Base-by-base conservation (phyloP, 2,888 invertebrate species). In the Punctoribates punctum region DNA sequence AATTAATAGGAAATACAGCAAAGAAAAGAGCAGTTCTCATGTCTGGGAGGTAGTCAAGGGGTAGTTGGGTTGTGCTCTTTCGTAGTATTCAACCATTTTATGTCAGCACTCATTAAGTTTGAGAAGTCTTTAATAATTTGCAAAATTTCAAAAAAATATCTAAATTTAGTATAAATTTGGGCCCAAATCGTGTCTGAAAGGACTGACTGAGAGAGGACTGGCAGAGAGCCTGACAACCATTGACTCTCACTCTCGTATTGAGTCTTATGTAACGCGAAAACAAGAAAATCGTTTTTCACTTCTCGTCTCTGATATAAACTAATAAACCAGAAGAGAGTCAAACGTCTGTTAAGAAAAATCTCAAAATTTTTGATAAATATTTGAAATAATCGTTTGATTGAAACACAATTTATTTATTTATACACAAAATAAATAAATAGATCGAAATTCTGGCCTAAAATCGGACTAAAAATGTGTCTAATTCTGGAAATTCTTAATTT, bases 381-480 rank as follows among this genome's bases (percentile, higher is more conserved):
- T 23, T 20, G 25, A 20, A 60, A 60, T 60, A 20, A 23, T 23
- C 23, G 20, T 23, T 20, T 23, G 23, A 27, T 25, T 60, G 25
- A 27, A 23, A 60, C 11, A 9, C 8, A 60, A 60, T 60, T 60
- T 60, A 60, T 60, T 60, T 60, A 27, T 60, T 25, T 60, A 54
- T 25, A 23, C 11, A 60, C 25, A 23, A 27, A 60, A 60, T 60
- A 60, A 60, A 60, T 60, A 60, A 60, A 60, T 60, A 60, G 20
- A 23, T 5, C 6, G 6, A 25, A 5, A 60, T 23, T 25, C 9
- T 20, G 20, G 6, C 3, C 15, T 3, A 6, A 25, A 60, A 25
- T 60, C 25, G 6, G 15, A 5, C 60, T 6, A 13, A 20, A 60
- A 23, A 23, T 60, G 23, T 60, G 60, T 60, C 60, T 60, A 60